Conservation (phyloP, 2,113 vertebrate species). For the Limanda limanda region DNA sequence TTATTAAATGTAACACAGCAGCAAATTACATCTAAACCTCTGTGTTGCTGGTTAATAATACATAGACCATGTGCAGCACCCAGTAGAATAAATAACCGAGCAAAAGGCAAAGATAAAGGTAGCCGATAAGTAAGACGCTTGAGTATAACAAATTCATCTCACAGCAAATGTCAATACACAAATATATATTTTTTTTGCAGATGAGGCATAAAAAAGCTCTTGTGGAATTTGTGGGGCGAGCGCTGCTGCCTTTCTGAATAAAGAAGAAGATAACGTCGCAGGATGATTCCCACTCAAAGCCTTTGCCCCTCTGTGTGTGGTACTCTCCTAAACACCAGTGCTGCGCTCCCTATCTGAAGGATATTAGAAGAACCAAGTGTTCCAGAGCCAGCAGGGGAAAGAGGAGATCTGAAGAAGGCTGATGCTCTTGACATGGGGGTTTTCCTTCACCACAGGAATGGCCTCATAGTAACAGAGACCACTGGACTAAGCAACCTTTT, state of each 20-base stretch:
- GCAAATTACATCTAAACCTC: constrained; percentile 79
- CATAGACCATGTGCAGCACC: constrained; percentile 60
- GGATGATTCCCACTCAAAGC: constrained; percentile 42
- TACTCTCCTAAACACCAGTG: constrained; percentile 36
- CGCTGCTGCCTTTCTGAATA: constrained; percentile 34
- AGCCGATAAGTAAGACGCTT: constrained; percentile 36
- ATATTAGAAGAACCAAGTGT: constrained; percentile 52
- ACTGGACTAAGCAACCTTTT: constrained; percentile 27
- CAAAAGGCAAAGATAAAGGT: constrained; percentile 50
- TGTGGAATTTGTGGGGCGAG: constrained; percentile 29
- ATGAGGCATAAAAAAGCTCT: constrained; percentile 58
- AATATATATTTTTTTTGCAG: constrained; percentile 62
- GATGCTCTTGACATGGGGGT: constrained; percentile 45
- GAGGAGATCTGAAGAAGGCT: constrained; percentile 30
- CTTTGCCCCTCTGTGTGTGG: constrained; percentile 12
- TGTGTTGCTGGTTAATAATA: constrained; percentile 76
- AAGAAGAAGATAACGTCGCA: constrained; percentile 56
- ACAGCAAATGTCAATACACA: constrained; percentile 65
- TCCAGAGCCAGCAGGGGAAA: constrained; percentile 36
- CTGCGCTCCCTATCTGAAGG: constrained; percentile 23
- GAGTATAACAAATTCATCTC: constrained; percentile 61
- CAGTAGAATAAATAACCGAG: constrained; percentile 63
- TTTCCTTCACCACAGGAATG: constrained; percentile 37
- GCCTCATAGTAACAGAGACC: constrained; percentile 21
- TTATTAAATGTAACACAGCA: constrained; percentile 82